A percentile compares a stretch with the other conserved stretches of the same genome.
Evolutionary conservation across 35 echinoderm and acorn worm genomes (phyloP).

Genomic region (Ptychodera flava): DNA sequence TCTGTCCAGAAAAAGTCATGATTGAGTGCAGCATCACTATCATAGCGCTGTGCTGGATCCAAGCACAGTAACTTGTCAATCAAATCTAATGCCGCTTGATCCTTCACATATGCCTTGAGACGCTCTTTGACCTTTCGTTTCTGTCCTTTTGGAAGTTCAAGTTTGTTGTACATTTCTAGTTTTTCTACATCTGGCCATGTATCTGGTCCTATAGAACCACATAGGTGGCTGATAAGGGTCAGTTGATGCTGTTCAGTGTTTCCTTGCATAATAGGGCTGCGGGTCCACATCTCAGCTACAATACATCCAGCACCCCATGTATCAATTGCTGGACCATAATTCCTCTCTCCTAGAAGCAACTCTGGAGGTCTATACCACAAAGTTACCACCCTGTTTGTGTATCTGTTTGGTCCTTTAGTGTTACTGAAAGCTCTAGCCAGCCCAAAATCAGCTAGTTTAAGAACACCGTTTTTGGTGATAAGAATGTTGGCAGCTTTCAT

Average conservation of each 20-base stretch:
- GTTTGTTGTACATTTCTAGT: constrained; percentile 66
- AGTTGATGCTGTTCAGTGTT: constrained; percentile 97
- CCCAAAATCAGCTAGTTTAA: constrained; percentile 88
- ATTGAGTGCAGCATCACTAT: constrained; percentile 74
- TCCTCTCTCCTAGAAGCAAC: constrained; percentile 86
- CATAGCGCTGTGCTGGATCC: constrained; percentile 55
- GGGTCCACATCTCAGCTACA: constrained; percentile 98
- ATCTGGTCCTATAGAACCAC: constrained; percentile 70
- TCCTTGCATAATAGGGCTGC: constrained; percentile 96
- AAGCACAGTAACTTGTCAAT: constrained; percentile 78
- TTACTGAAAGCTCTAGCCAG: constrained; percentile 88
- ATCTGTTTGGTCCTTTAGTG: constrained; percentile 63
- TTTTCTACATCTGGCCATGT: constrained; percentile 76
- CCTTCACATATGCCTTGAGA: constrained; percentile 82
- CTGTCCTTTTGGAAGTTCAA: constrained; percentile 78
- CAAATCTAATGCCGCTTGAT: constrained; percentile 81
- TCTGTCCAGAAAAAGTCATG: constrained; percentile 96
- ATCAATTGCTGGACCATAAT: constrained; percentile 83
- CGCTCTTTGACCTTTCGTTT: constrained; percentile 94
- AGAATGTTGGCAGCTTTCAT: constrained; percentile 99
- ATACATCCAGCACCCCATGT: constrained; percentile 95
- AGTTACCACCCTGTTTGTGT: constrained; percentile 90
- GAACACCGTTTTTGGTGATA: constrained; percentile 71
- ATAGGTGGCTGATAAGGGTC: constrained; percentile 79
- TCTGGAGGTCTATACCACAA: constrained; percentile 98